A percentile compares a stretch with the other conserved stretches of the same genome.
Conservation (phyloP, 30 jellyfish, hydroid and myxozoan species). For the Chrysaora quinquecirrha region DNA sequence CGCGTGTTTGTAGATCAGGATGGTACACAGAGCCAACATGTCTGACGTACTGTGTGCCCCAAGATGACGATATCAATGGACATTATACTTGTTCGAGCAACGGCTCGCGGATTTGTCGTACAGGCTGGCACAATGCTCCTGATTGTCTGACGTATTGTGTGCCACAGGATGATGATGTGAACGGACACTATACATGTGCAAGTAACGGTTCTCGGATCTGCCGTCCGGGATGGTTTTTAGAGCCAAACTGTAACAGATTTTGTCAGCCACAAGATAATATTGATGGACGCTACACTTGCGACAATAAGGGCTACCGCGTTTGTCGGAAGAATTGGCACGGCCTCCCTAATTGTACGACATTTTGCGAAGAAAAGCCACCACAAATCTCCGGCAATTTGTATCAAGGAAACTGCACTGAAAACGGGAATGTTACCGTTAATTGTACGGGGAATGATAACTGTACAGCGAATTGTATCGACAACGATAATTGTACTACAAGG, state of each 20-base stretch:
- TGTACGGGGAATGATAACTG: constrained; percentile 5
- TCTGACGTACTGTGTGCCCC: constrained; percentile 33
- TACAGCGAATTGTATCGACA: constrained; percentile 12
- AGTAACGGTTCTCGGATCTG: constrained; percentile 40
- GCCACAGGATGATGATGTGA: constrained; percentile 36
- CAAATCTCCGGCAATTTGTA: neutral
- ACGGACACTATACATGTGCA: constrained; percentile 59
- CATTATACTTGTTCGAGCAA: constrained; percentile 58
- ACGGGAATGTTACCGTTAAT: neutral
- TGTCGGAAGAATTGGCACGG: constrained; percentile 60
- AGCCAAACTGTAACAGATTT: constrained; percentile 30
- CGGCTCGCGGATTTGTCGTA: constrained; percentile 54
- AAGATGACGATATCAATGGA: constrained; percentile 46
- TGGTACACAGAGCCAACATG: constrained; percentile 50
- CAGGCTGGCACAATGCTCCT: constrained; percentile 44
- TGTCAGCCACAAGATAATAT: constrained; percentile 38
- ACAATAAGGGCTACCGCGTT: constrained; percentile 20
- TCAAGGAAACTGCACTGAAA: neutral
- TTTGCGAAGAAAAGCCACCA: neutral
- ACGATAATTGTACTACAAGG: constrained; percentile 7
- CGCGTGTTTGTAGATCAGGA: constrained; percentile 26
- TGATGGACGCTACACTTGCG: constrained; percentile 58
- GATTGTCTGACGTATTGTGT: constrained; percentile 50
- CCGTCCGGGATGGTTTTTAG: constrained; percentile 43
- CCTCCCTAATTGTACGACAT: constrained; percentile 49